Base-by-base conservation (phyloP, 2,797 vertebrate species). In the Ciconia nigra region DNA sequence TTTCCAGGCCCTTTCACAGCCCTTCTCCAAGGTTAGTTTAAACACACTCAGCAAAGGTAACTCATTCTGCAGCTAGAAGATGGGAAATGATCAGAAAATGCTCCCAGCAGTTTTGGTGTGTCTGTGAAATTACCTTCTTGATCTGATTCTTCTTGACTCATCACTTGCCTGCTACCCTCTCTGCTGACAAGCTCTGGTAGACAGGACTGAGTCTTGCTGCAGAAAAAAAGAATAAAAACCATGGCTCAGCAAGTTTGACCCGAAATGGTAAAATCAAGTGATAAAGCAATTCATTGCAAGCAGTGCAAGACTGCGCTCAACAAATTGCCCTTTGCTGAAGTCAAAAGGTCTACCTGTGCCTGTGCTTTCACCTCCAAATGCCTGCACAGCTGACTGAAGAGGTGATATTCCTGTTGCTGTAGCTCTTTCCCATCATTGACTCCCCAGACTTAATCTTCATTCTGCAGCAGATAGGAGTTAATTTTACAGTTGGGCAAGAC, bases 111-210 rank as follows among this genome's bases (percentile, higher is more conserved):
- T 76, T 83, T 80, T 59, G 42, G 31, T 51, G 55, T 79, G 51
- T 74, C 81, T 16, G 13, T 49, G 55, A 94, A 92, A 89, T 73
- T 17, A 90, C 39, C 42, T 20, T 72, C n/a, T 65, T 94, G 84
- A 85, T 93, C 69, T 73, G 87, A 96, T 94, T 85, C 71, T 76
- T 95, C 79, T 73, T 94, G 90, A 91, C 83, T 90, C 79, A 76
- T 58, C 1, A 7, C n/a, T 93, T 89, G 46, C 55, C 59, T 58
- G 72, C 70, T 18, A n/a, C 20, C 46, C 0, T 69, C 62, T 39
- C 66, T 81, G n/a, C 20, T 4, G 1, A 46, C 44, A 81, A 76
- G 58, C 46, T 49, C 86, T 41, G 57, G 39, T 73, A 79, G 71
- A 72, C 58, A 84, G 28, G 33, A 28, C 33, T 62, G 35, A 90